Evolutionary conservation across 2,888 invertebrate species (phyloP), one percentile per base, ranked within the genome.

Genomic region (Malthinus flaveolus): DNA sequence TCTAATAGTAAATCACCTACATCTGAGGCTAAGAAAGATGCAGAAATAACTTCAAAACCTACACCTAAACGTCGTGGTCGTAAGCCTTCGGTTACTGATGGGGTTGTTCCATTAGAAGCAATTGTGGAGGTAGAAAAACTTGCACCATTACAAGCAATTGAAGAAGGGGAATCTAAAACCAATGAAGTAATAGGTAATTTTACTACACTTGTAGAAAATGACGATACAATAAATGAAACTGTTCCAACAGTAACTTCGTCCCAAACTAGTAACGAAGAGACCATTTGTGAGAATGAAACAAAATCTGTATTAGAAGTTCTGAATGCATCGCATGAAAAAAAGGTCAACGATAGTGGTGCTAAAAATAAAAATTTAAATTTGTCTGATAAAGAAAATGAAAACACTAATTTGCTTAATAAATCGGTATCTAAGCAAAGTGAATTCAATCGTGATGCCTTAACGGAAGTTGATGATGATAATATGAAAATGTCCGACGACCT

Each of bases 1-100:
- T 66, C 65, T 7, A 59, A 59, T 49, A 67, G 65, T 32, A 39
- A 32, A 44, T 68, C 68, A 0, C 68, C 68, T 1, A 50, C 53
- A 7, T 10, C 34, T 7, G 58, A 47, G 33, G n/a, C 13, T 9
- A 23, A 44, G 32, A 13, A n/a, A 11, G 13, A 8, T 7, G 15
- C 39, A 8, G 36, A 12, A 32, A n/a, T 7, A 13, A 6, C 9
- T n/a, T 9, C 15, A 3, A 49, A 11, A 8, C 9, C 39, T 45
- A 32, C 13, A 7, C 33, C 56, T 12, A 61, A 61, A 15, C 34
- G 59, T 7, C 58, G 56, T 52, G 50, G 54, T 42, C 56, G 64
- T 13, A 61, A 61, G 51, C 44, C 49, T 11, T 68, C 67, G 6
- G 50, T 62, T 36, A 66, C 63, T 7, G 66, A 67, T 45, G 62